Base-by-base conservation (phyloP, 1,140 invertebrate genomes). In the Monochamus saltuarius region DNA sequence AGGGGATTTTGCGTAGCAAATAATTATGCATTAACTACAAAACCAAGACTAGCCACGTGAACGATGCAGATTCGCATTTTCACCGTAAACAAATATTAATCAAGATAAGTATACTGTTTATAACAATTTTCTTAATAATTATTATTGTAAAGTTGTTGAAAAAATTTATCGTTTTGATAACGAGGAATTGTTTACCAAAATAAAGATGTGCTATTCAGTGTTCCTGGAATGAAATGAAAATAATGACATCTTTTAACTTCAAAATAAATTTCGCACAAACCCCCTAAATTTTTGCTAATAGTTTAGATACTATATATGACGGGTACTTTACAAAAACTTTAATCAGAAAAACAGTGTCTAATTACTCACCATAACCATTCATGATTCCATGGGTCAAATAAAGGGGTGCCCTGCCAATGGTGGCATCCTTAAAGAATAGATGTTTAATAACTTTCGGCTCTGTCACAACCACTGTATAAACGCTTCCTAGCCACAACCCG, bases 351-450 rank as follows among this genome's bases (percentile, higher is more conserved):
- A n/a, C n/a, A n/a, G n/a, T n/a, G n/a, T n/a, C n/a, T 29, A 29
- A 29, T 16, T 14, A 75, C 75, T 85, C 78, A 94, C 91, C 91
- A 71, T 89, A 86, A 65, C 92, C 91, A 58, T 89, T 78, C 87
- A 94, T 92, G 9, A 95, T 88, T 37, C 90, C 91, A 71, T 93
- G 89, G 0, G 91, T 92, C 14, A 94, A 74, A 72, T 86, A 90
- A 0, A 94, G 80, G 0, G 90, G 90, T 0, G 91, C 90, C 51
- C 91, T 78, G 10, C 86, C 89, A 1, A 84, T 78, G 64, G 90
- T 87, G 1, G 72, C 80, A 17, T 91, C 87, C 68, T 85, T 85
- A 0, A 83, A 78, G 36, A 94, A 85, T 2, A 86, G 82, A 59
- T 88, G 84, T 34, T 84, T 82, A 2, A 94, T 80, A 14, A 90